These are phyloP conservation scores for Galeopterus variegatus DNA, from an alignment of 2,113 vertebrate species.

Conservation along the genomic window DNA sequence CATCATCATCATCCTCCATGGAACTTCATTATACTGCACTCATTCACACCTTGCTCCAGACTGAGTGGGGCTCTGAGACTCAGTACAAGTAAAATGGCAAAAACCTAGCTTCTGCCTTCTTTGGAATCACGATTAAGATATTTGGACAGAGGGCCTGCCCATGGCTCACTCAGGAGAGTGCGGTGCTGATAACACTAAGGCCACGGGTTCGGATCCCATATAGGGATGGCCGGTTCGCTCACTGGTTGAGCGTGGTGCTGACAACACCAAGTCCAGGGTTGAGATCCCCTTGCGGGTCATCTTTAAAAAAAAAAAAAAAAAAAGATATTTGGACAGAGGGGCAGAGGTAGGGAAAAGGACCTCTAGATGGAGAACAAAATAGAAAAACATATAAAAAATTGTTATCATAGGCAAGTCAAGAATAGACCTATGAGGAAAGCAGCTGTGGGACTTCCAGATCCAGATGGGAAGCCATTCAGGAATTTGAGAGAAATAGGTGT, in stretches of 20 bases:
- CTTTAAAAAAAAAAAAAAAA: too few species aligned
- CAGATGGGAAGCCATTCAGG: neutral
- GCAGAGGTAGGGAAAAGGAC: neutral
- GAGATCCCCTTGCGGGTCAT: too few species aligned
- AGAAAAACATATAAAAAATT: neutral
- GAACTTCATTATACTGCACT: neutral
- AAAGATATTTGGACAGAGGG: neutral
- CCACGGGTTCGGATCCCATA: too few species aligned
- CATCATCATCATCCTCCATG: neutral
- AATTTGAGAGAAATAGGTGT: slow-evolving; percentile 42
- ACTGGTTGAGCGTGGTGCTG: too few species aligned
- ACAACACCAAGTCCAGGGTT: too few species aligned
- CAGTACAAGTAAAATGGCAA: neutral
- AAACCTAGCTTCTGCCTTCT: neutral
- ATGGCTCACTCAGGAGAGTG: too few species aligned
- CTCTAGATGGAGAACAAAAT: neutral
- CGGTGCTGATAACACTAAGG: too few species aligned
- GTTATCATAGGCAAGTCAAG: neutral
- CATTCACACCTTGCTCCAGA: neutral
- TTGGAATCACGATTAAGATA: neutral
- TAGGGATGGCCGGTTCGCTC: too few species aligned
- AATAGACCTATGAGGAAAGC: neutral
- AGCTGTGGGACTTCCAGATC: neutral
- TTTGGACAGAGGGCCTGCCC: neutral
- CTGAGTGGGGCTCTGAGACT: neutral